These are phyloP conservation scores for Eubasilissa regina DNA, from an alignment of 1,140 invertebrate genomes.

Conservation along the genomic window DNA sequence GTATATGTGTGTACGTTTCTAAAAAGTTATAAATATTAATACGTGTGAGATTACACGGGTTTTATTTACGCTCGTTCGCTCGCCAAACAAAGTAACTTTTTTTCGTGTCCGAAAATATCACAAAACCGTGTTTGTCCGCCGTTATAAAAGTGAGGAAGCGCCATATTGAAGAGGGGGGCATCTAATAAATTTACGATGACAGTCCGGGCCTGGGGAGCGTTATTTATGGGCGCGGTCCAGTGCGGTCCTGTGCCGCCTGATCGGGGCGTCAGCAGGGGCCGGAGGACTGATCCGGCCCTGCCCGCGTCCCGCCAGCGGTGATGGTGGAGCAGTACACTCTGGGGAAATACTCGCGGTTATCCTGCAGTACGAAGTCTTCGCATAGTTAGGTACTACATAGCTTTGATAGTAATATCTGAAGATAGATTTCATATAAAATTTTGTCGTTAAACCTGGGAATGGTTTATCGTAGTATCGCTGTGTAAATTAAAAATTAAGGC, in stretches of 20 bases:
- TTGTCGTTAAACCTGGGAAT: background rate
- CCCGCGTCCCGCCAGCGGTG: background rate
- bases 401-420: too few relatives aligned
- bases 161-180: background rate
- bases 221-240: slow-evolving; percentile 34
- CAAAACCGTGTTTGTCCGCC: slow-evolving; percentile 1
- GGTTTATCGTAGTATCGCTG: background rate
- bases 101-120: slow-evolving; percentile 17
- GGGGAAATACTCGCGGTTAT: background rate
- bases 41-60: background rate
- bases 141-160: slow-evolving; percentile 42
- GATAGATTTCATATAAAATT: too few relatives aligned
- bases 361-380: too few relatives aligned
- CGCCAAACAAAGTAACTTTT: slow-evolving; percentile 1
- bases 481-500: background rate
- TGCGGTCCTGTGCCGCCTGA: background rate
- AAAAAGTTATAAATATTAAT: slow-evolving; percentile 34
- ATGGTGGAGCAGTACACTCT: background rate
- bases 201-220: slow-evolving; percentile 18
- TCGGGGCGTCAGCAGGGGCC: background rate
- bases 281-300: slow-evolving; percentile 2
- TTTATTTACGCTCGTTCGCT: slow-evolving; percentile 5
- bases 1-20: slow-evolving; percentile 5
- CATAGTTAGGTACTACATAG: too few relatives aligned
- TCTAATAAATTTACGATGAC: slow-evolving; percentile 59